These are phyloP conservation scores for Ophioderma brevispina DNA, from an alignment of 35 echinoderm and acorn worm species.

Conservation along the genomic window DNA sequence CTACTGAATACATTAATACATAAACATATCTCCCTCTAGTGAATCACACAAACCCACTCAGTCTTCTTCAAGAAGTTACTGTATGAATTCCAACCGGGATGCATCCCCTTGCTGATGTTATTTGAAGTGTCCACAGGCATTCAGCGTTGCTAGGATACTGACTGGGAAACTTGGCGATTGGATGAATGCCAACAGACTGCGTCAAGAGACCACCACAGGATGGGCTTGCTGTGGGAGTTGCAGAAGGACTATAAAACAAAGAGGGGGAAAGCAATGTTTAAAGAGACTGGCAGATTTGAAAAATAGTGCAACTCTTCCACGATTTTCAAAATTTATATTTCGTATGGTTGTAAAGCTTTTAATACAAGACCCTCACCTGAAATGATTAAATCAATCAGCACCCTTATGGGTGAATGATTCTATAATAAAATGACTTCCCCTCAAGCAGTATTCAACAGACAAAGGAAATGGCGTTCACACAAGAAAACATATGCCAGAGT, in stretches of 20 bases:
- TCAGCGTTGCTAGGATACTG: neutral
- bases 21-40: neutral
- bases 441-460: too few relatives aligned
- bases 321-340: too few relatives aligned
- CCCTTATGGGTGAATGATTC: too few relatives aligned
- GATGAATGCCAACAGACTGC: neutral
- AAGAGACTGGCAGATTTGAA: too few relatives aligned
- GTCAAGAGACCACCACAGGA: neutral
- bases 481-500: too few relatives aligned
- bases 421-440: too few relatives aligned
- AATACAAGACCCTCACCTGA: too few relatives aligned
- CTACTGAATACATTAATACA: neutral
- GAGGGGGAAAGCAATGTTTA: too few relatives aligned
- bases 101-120: neutral
- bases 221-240: neutral
- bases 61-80: neutral
- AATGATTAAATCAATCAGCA: too few relatives aligned
- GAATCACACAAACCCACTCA: neutral
- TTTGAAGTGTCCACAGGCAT: neutral
- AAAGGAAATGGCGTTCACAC: too few relatives aligned
- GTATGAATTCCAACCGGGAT: neutral
- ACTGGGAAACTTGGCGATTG: neutral
- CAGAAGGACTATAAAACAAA: neutral
- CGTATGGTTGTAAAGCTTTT: too few relatives aligned
- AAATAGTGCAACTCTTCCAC: too few relatives aligned